These are phyloP conservation scores for Palythoa heliodiscus DNA, from an alignment of 92 coral and sea anemone genomes.

Conservation along the genomic window DNA sequence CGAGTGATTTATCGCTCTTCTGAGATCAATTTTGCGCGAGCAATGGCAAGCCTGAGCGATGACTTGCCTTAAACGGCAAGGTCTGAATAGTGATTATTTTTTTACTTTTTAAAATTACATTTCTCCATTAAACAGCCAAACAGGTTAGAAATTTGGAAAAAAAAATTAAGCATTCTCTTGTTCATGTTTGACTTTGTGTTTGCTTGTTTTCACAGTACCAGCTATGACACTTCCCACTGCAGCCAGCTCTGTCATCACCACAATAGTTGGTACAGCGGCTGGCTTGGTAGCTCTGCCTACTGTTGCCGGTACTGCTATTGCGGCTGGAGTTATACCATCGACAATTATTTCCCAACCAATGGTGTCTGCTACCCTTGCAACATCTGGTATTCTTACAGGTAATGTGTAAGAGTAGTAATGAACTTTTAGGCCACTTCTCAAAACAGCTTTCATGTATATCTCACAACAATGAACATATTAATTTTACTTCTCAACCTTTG, in stretches of 20 bases:
- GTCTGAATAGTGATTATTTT: too few relatives aligned
- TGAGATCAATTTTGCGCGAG: too few relatives aligned
- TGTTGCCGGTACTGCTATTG: conserved; percentile 62
- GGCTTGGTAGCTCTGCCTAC: conserved; percentile 95
- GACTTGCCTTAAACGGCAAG: too few relatives aligned
- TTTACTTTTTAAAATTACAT: too few relatives aligned
- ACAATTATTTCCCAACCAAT: conserved; percentile 82
- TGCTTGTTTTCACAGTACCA: conserved; percentile 42
- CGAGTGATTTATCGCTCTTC: too few relatives aligned
- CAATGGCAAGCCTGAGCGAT: too few relatives aligned
- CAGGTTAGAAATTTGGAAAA: not conserved
- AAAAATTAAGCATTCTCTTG: not conserved
- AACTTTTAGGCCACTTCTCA: too few relatives aligned
- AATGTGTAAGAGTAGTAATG: not conserved
- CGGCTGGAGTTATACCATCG: conserved; percentile 89
- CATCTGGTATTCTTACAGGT: conserved; percentile 92
- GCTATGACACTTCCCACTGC: conserved; percentile 76
- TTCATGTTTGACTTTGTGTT: not conserved
- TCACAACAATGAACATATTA: too few relatives aligned
- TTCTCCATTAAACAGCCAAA: too few relatives aligned
- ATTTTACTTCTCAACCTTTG: too few relatives aligned
- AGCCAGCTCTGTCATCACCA: conserved; percentile 83
- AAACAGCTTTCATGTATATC: too few relatives aligned
- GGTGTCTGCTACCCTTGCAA: conserved; percentile 67
- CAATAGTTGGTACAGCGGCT: conserved; percentile 81